Conservation (phyloP, 2,888 invertebrate species). For the Lumbricus terrestris region DNA sequence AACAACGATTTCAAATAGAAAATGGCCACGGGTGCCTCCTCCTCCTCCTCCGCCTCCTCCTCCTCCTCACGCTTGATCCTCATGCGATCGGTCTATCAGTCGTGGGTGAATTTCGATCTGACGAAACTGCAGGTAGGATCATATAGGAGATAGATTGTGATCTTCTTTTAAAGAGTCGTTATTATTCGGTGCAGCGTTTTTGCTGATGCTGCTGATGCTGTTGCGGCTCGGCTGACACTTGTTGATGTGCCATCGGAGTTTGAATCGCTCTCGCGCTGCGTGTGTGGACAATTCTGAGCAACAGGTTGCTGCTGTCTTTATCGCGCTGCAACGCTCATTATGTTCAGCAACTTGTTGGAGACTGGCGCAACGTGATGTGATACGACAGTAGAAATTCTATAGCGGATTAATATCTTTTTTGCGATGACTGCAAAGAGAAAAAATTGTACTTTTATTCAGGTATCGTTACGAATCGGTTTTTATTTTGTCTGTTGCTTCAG, state of each 20-base stretch:
- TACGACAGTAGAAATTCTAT: no score
- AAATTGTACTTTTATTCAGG: background rate
- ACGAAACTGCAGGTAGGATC: background rate
- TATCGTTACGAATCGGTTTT: background rate
- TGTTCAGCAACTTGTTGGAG: conserved; percentile 3
- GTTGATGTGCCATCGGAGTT: background rate
- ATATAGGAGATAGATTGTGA: no score
- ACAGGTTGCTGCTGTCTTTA: background rate
- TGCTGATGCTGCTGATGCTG: background rate
- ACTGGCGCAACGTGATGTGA: background rate
- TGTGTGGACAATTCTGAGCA: background rate
- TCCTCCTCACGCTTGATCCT: background rate
- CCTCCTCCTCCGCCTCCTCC: no score
- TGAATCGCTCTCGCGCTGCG: no score
- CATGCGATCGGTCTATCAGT: background rate
- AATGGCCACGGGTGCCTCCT: conserved; percentile 7
- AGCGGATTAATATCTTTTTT: background rate
- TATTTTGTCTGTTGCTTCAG: background rate
- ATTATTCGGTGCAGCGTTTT: background rate
- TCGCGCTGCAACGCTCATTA: background rate
- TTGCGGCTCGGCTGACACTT: background rate
- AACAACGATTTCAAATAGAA: background rate
- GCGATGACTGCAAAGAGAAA: background rate
- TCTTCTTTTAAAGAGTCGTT: background rate
- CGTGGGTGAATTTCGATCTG: conserved; percentile 15